A percentile compares a stretch with the other conserved stretches of the same genome.
Evolutionary conservation across 2,113 vertebrate species (phyloP).

Genomic region (Eublepharis macularius): DNA sequence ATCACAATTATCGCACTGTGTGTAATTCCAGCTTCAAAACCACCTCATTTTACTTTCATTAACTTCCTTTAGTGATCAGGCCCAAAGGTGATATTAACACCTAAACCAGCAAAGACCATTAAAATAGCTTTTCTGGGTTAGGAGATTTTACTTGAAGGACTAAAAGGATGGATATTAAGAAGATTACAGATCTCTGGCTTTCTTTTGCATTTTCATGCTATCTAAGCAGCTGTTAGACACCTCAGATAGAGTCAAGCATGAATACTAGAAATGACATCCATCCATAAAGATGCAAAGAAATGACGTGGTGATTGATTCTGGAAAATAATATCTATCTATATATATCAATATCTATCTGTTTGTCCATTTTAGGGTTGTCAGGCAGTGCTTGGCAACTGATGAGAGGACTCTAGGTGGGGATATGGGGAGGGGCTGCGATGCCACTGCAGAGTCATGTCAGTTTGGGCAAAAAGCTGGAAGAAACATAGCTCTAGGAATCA

Average conservation of each 20-base stretch:
- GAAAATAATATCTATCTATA: too few relatives aligned
- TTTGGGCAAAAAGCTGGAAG: too few relatives aligned
- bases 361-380: too few relatives aligned
- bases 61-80: conserved; percentile 6
- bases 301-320: not conserved
- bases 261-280: not conserved
- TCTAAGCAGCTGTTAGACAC: not conserved
- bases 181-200: not conserved
- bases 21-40: conserved; percentile 16
- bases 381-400: too few relatives aligned
- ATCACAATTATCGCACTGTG: conserved; percentile 39
- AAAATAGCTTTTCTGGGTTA: not conserved
- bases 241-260: not conserved
- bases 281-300: not conserved
- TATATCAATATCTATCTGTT: too few relatives aligned
- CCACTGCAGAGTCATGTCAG: too few relatives aligned
- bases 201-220: not conserved
- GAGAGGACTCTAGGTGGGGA: too few relatives aligned
- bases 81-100: not conserved
- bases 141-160: not conserved
- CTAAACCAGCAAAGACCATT: not conserved
- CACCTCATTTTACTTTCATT: conserved; percentile 19
- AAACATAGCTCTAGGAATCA: too few relatives aligned
- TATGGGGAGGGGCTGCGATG: too few relatives aligned
- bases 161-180: not conserved